Evolutionary conservation across 2,888 invertebrate genomes (phyloP), one percentile per base, ranked within the genome.

Genomic region (Pteria penguin): DNA sequence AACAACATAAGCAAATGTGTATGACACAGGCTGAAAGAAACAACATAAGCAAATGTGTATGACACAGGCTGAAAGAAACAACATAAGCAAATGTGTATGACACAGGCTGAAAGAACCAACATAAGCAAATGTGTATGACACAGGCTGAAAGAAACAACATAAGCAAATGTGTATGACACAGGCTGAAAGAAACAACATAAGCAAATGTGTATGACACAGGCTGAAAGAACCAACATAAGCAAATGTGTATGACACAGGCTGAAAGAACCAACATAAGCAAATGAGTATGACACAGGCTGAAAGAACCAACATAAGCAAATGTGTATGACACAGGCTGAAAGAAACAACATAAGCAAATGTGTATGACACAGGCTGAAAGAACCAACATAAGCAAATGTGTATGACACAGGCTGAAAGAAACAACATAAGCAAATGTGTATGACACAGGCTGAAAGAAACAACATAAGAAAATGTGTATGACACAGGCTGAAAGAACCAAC

Each of bases 261-360:
- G 58, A 11, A 79, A 68, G 8, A 45, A 14, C 60, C 58, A n/a
- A 62, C 57, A n/a, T 61, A 67, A 0, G 71, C 60, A 8, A 32
- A 55, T 2, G 82, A 62, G 55, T 83, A 83, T 4, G 81, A 72
- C 3, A 83, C 58, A 33, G 61, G 45, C 82, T 83, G 58, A 11
- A 79, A 68, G 8, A 45, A 14, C 60, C 58, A n/a, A 62, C 57
- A n/a, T 61, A 67, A 0, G 71, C 60, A 8, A 32, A 55, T 2
- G 82, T 66, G 55, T 83, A 83, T 4, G 81, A 72, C 3, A 83
- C 58, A 33, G 61, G 45, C 82, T 83, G 58, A 11, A 79, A 68
- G 8, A 45, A 14, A 62, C 58, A n/a, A 62, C 57, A n/a, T 61
- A 67, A 0, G 71, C 60, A 8, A 32, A 55, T 2, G 82, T 66